Percentiles rank a stretch among this genome's conserved stretches.
phyloP scores from a whole-genome alignment of 2,888 invertebrate species.

The Invenusta paracnida region DNA sequence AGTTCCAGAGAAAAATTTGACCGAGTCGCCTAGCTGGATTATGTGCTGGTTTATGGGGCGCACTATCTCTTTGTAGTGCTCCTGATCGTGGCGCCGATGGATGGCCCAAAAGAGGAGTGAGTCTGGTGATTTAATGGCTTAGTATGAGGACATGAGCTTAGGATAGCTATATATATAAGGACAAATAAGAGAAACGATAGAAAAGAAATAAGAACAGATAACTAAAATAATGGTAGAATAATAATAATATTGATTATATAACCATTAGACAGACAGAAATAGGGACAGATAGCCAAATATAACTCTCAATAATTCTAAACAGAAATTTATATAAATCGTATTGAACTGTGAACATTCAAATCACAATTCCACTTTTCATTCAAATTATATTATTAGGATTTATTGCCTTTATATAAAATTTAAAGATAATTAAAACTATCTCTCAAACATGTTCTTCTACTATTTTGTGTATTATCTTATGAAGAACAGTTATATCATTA shows the following conservation, averaged over 20 bases:
- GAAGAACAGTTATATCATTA: too few species aligned
- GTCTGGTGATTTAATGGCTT: background rate
- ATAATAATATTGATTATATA: background rate
- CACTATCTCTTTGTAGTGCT: background rate
- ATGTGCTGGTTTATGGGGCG: background rate
- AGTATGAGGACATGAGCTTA: background rate
- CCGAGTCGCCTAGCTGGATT: background rate
- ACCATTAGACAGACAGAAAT: background rate
- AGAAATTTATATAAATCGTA: background rate
- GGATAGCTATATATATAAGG: too few species aligned
- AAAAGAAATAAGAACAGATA: background rate
- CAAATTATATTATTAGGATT: too few species aligned
- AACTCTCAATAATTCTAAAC: background rate
- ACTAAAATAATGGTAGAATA: background rate
- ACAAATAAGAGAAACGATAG: background rate
- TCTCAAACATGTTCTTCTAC: too few species aligned
- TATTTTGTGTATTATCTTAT: too few species aligned
- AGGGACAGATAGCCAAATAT: background rate
- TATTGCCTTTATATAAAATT: too few species aligned
- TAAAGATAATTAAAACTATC: too few species aligned
- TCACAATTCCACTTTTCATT: background rate
- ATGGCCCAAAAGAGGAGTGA: background rate
- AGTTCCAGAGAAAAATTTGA: background rate
- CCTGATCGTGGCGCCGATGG: background rate
- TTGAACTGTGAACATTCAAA: background rate